phyloP scores from a whole-genome alignment of 2,797 vertebrate genomes.

The Remorina albescens region DNA sequence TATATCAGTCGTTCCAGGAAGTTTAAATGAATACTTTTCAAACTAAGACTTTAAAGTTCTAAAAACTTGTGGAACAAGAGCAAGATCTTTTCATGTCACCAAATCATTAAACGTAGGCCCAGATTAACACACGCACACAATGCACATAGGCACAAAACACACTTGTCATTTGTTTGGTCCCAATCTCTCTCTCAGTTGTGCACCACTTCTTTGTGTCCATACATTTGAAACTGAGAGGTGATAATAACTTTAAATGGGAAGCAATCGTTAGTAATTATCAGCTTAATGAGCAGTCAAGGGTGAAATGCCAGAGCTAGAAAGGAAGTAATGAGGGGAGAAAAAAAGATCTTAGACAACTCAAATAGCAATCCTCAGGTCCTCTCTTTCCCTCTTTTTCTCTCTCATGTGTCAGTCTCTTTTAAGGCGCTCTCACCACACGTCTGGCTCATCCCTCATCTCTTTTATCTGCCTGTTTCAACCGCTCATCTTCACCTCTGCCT shows the following conservation, averaged over 20 bases:
- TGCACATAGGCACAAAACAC: no score
- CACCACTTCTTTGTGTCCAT: slow-evolving; percentile 12
- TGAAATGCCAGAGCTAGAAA: slow-evolving; percentile 54
- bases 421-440: slow-evolving; percentile 60
- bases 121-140: background rate
- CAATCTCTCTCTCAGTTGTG: background rate
- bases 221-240: slow-evolving; percentile 26
- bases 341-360: slow-evolving; percentile 61
- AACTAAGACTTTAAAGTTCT: background rate
- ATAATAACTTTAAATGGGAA: slow-evolving; percentile 39
- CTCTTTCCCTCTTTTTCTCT: slow-evolving; percentile 31
- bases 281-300: slow-evolving; percentile 65
- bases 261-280: slow-evolving; percentile 51
- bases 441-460: slow-evolving; percentile 63
- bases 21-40: background rate
- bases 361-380: slow-evolving; percentile 61
- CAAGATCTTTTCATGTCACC: background rate
- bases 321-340: slow-evolving; percentile 40
- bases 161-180: background rate
- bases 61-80: no score
- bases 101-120: background rate
- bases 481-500: slow-evolving; percentile 78
- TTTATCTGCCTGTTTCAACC: slow-evolving; percentile 77
- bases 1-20: background rate
- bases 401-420: slow-evolving; percentile 72